These are phyloP conservation scores for Zaprionus camerounensis DNA, from an alignment of 1,140 invertebrate genomes.

Conservation along the genomic window DNA sequence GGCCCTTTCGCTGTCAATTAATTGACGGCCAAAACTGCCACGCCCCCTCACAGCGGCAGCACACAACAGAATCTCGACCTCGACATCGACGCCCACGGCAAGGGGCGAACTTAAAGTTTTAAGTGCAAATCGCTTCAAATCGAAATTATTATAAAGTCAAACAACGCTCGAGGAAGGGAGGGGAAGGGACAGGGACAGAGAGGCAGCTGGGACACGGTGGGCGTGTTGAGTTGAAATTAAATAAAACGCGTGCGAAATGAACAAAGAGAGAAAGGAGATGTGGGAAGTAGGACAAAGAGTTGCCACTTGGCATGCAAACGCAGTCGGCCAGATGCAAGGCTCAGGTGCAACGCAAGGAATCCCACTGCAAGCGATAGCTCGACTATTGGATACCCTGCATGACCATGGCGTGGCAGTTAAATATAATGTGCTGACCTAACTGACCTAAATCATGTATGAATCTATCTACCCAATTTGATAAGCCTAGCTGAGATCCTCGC, in stretches of 20 bases:
- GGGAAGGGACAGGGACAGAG: no score
- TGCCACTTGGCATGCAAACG: slow-evolving; percentile 23
- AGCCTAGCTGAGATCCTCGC: not conserved
- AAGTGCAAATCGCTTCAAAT: slow-evolving; percentile 42
- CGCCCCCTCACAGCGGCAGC: not conserved
- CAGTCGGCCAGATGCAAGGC: slow-evolving; percentile 21
- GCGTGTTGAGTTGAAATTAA: slow-evolving; percentile 8
- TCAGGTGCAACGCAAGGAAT: not conserved
- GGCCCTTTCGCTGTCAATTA: slow-evolving; percentile 6
- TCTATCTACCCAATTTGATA: not conserved
- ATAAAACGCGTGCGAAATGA: slow-evolving; percentile 9
- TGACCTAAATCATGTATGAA: no score
- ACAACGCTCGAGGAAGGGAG: slow-evolving; percentile 2
- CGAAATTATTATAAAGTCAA: slow-evolving; percentile 55
- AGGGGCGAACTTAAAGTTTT: slow-evolving; percentile 36
- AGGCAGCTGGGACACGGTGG: not conserved
- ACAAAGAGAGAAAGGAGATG: not conserved
- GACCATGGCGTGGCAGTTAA: not conserved
- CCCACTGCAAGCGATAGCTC: no score
- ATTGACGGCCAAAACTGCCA: slow-evolving; percentile 5
- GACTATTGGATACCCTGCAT: not conserved
- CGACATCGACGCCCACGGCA: not conserved
- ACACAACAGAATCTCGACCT: not conserved
- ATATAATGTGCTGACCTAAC: no score
- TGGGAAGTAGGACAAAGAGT: not conserved